Percentiles rank a stretch among this genome's conserved stretches.
Conservation (phyloP, 2,888 invertebrate genomes). For the Amphipyra berbera region DNA sequence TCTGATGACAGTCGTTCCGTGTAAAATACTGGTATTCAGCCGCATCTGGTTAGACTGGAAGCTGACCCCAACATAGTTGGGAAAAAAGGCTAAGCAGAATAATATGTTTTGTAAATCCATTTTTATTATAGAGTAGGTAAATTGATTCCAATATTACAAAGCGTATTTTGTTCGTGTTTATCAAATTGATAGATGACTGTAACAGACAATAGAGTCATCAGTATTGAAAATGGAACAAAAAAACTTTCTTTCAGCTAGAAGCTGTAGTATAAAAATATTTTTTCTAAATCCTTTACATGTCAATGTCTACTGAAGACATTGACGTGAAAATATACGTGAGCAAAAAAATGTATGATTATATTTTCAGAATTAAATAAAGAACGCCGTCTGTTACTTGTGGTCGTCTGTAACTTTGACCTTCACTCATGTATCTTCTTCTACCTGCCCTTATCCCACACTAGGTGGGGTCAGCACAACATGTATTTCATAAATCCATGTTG, state of each 20-base stretch:
- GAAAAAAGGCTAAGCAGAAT: too few species aligned
- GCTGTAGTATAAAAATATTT: conserved; percentile 3
- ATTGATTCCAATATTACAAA: conserved; percentile 8
- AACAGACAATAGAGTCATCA: conserved; percentile 12
- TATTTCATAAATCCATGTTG: too few species aligned
- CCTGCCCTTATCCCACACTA: too few species aligned
- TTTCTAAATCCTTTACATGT: conserved; percentile 28
- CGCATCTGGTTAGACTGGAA: too few species aligned
- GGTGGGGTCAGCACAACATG: too few species aligned
- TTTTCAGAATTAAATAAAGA: conserved; percentile 22
- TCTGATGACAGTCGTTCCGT: too few species aligned
- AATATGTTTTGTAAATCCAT: neutral
- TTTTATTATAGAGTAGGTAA: neutral
- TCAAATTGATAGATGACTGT: conserved; percentile 24
- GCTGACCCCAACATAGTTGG: too few species aligned
- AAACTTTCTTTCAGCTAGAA: conserved; percentile 9
- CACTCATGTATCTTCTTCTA: neutral
- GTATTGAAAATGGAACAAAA: conserved; percentile 5
- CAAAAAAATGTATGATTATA: conserved; percentile 17
- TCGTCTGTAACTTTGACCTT: conserved; percentile 20
- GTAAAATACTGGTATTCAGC: too few species aligned
- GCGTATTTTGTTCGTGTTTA: conserved; percentile 12
- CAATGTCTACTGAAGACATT: conserved; percentile 21
- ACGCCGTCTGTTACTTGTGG: conserved; percentile 3
- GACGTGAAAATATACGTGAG: conserved; percentile 18